phyloP scores from a whole-genome alignment of 1,140 invertebrate species.

The Pteromalus puparum region DNA sequence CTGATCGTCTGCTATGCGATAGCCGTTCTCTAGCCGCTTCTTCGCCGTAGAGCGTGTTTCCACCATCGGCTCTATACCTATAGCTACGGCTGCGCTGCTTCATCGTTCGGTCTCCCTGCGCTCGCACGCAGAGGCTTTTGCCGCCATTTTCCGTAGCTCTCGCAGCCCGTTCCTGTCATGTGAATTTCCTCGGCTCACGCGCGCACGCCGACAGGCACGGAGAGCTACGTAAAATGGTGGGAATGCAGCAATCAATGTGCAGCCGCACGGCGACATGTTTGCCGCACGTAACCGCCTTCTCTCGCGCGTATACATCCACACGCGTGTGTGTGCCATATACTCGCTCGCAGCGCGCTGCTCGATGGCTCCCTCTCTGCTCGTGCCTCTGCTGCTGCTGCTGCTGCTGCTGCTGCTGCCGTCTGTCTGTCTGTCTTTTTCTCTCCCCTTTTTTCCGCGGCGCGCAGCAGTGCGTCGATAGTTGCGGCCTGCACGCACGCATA shows the following conservation, averaged over 20 bases:
- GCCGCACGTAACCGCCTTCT: slow-evolving; percentile 52
- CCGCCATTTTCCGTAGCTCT: slow-evolving; percentile 38
- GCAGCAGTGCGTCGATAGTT: slow-evolving; percentile 10
- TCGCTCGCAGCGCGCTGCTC: not conserved
- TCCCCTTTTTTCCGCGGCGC: slow-evolving; percentile 15
- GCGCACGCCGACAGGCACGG: not conserved
- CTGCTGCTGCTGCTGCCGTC: not conserved
- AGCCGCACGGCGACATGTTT: slow-evolving; percentile 48
- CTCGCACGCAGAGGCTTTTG: slow-evolving; percentile 9
- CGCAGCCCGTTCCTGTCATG: not conserved
- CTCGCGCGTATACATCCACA: slow-evolving; percentile 18
- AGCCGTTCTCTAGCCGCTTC: slow-evolving; percentile 4
- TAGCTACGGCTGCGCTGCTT: no score
- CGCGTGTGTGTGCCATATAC: slow-evolving; percentile 32
- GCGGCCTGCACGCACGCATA: slow-evolving; percentile 10
- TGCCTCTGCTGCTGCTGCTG: slow-evolving; percentile 18
- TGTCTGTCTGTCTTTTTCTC: slow-evolving; percentile 4
- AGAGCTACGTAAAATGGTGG: slow-evolving; percentile 57
- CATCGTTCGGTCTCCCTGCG: not conserved
- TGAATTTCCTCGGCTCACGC: not conserved
- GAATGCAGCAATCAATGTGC: slow-evolving; percentile 60
- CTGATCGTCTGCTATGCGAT: slow-evolving; percentile 33
- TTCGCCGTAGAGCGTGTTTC: not conserved
- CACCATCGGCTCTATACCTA: no score
- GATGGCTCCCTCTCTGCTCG: slow-evolving; percentile 19